Evolutionary conservation across 2,888 invertebrate genomes (phyloP), one percentile per base, ranked within the genome.

Genomic region (Ophraella communa): DNA sequence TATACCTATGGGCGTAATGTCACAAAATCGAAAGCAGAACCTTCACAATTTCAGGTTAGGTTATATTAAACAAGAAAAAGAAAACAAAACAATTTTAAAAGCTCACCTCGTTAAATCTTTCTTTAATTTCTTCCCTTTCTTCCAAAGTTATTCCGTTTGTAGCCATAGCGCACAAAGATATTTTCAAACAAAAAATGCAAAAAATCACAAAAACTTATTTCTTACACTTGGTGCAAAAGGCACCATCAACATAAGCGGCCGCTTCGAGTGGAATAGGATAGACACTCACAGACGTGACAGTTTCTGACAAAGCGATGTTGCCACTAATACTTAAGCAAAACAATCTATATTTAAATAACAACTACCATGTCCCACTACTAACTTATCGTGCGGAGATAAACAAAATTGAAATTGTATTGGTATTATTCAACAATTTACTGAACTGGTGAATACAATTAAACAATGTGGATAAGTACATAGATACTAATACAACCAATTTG

Each of bases 41-140:
- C 65, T 65, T 63, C 58, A 65, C 66, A 64, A 55, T 49, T 59
- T 60, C 18, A 60, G 59, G 64, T 64, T 64, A 64, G 59, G 60
- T 30, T 17, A 27, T 51, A 17, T 39, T 39, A 14, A 39, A 39
- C 17, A 56, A 33, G 30, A 14, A 21, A 53, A 64, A 42, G 52
- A 62, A 47, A 65, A 62, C 21, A 62, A 55, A 58, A 53, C 61
- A 66, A 24, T 30, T 18, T 55, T 45, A 45, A 51, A 55, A 68
- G 83, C 85, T 85, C 86, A 92, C 92, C 85, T 88, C 87, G 75
- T 86, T 85, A 80, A 92, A 92, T 80, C 91, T 90, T 83, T 91
- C 91, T 78, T 87, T 86, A 77, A 93, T 88, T 84, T 93, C 93
- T 68, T 87, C 83, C 75, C 87, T 86, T 84, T 92, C 91, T 78